Base-by-base conservation (phyloP, 2,797 vertebrate genomes). In the Enteromius treurensis region DNA sequence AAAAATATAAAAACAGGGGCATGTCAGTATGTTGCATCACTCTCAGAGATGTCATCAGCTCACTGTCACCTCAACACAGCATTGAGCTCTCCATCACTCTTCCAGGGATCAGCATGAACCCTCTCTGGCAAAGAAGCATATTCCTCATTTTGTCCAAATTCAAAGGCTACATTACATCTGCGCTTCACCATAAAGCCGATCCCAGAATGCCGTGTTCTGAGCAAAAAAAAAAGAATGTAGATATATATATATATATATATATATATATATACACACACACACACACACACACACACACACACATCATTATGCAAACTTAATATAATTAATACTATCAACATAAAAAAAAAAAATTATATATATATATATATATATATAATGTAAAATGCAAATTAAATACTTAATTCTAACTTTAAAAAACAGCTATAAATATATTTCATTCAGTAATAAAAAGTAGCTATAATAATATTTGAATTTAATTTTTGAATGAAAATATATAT, bases 11-110 rank as follows among this genome's bases (percentile, higher is more conserved):
- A 51, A 82, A 40, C 70, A 29, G 71, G 23, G 71, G 26, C 71
- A 37, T 82, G 80, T 67, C 71, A 82, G 34, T 3, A 55, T 76
- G 80, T 82, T 82, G 71, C 80, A 82, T 82, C 81, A 82, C 26
- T 82, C 49, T 76, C 64, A 65, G 60, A 65, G 32, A 76, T 65
- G 47, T 67, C 45, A 82, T 42, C n/a, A 80, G 65, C 49, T 80
- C 49, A 70, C 79, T 55, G 67, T 69, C 47, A 76, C 80, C 32
- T 67, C n/a, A 6, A 23, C 49, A 55, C 2, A 7, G 49, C 45
- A 17, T 45, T 64, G 34, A 82, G 73, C 34, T 40, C 26, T 47
- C 58, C 32, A 21, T 81, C 70, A 74, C 32, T 53, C 58, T 64
- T 40, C 1, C 29, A 64, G 29, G n/a, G 42, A 51, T 45, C 68